Percentiles rank a stretch among this genome's conserved stretches.
Evolutionary conservation across 2,888 invertebrate species (phyloP).

Genomic region (Ophion costatus): DNA sequence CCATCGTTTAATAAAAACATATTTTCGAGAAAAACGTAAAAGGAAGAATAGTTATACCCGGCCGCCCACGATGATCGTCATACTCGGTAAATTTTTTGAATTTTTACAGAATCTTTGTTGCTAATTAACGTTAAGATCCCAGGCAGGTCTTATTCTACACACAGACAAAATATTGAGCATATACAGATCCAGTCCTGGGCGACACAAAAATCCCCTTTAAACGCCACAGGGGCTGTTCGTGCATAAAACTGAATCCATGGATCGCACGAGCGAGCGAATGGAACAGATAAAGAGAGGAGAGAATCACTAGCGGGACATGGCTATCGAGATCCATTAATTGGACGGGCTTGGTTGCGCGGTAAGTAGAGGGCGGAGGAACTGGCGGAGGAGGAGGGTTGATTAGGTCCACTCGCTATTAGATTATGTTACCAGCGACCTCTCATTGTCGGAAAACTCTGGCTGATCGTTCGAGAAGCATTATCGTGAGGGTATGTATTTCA

Average conservation of each 20-base stretch:
- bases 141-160: too few relatives aligned
- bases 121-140: too few relatives aligned
- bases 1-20: too few relatives aligned
- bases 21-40: too few relatives aligned
- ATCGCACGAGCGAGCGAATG: background rate
- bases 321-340: conserved; percentile 66
- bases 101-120: too few relatives aligned
- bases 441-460: conserved; percentile 57
- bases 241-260: background rate
- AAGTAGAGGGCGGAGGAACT: background rate
- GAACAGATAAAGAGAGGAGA: conserved; percentile 6
- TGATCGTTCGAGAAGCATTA: conserved; percentile 48
- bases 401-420: conserved; percentile 60
- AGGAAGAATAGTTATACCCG: too few relatives aligned
- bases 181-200: too few relatives aligned
- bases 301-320: conserved; percentile 28
- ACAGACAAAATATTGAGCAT: background rate
- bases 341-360: conserved; percentile 51
- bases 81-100: too few relatives aligned
- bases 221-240: background rate
- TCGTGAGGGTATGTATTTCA: background rate
- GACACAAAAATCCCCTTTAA: background rate
- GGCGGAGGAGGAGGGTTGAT: conserved; percentile 32
- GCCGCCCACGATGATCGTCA: too few relatives aligned
- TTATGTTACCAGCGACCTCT: conserved; percentile 62